Conservation (phyloP, 92 coral and sea anemone genomes). For the Pocillopora grandis region DNA sequence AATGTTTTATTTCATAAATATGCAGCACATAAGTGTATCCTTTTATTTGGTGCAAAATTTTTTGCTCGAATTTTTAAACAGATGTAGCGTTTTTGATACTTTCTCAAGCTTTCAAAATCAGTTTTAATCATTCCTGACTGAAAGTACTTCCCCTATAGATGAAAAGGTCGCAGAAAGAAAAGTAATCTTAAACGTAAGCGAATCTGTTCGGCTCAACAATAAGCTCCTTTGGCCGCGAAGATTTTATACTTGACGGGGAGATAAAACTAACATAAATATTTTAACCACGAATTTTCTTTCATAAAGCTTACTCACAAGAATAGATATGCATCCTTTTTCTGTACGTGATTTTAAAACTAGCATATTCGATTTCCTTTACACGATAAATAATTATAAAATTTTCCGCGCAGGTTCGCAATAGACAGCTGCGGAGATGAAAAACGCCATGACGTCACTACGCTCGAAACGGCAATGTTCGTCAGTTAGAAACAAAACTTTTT, state of each 20-base stretch:
- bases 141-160: too few species aligned
- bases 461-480: slow-evolving; percentile 40
- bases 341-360: background rate
- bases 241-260: background rate
- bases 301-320: background rate
- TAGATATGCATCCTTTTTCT: background rate
- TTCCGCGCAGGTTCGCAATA: background rate
- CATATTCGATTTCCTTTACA: background rate
- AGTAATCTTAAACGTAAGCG: too few species aligned
- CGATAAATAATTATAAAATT: background rate
- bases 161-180: too few species aligned
- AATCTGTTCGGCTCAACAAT: background rate
- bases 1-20: too few species aligned
- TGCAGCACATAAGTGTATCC: too few species aligned
- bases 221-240: background rate
- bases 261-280: too few species aligned
- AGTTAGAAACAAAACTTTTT: slow-evolving; percentile 28
- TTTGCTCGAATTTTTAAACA: too few species aligned
- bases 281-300: background rate
- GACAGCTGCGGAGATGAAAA: slow-evolving; percentile 4
- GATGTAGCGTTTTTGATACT: too few species aligned
- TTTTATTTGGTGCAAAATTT: too few species aligned
- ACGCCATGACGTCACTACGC: slow-evolving; percentile 20
- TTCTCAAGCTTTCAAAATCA: too few species aligned
- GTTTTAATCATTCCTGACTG: too few species aligned